A percentile compares a stretch with the other conserved stretches of the same genome.
These are phyloP conservation scores for Allobates femoralis DNA, from an alignment of 2,797 vertebrate species.

Conservation along the genomic window DNA sequence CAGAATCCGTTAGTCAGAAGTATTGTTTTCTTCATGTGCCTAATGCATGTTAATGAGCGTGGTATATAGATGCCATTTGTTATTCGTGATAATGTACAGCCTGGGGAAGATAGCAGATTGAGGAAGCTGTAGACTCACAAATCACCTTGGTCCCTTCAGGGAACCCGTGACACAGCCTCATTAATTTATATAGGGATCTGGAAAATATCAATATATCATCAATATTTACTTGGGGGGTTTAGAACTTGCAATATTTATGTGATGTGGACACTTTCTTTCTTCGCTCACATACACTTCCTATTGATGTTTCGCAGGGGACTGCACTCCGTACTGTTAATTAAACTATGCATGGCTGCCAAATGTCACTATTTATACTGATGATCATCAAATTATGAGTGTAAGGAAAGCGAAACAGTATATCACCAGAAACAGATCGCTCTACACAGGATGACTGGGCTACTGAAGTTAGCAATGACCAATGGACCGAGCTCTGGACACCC, in stretches of 20 bases:
- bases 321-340: slow-evolving; percentile 28
- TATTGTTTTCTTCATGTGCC: slow-evolving; percentile 43
- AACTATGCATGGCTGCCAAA: neutral
- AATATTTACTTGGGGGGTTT: slow-evolving; percentile 65
- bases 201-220: slow-evolving; percentile 68
- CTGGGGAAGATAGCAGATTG: slow-evolving; percentile 65
- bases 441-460: neutral
- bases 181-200: slow-evolving; percentile 67
- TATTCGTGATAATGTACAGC: slow-evolving; percentile 66
- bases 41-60: slow-evolving; percentile 65
- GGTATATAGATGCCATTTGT: slow-evolving; percentile 65
- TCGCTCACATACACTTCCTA: slow-evolving; percentile 15
- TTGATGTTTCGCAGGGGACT: slow-evolving; percentile 43
- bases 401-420: neutral
- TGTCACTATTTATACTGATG: slow-evolving; percentile 7
- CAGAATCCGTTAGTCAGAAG: neutral
- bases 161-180: slow-evolving; percentile 64
- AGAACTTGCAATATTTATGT: slow-evolving; percentile 63
- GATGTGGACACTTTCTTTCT: slow-evolving; percentile 26
- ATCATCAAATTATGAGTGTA: slow-evolving; percentile 23
- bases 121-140: slow-evolving; percentile 61
- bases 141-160: slow-evolving; percentile 66
- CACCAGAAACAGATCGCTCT: neutral
- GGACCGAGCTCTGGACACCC: too few species aligned
- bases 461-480: too few species aligned